phyloP scores from a whole-genome alignment of 2,888 invertebrate genomes.

The Dryococelus australis region DNA sequence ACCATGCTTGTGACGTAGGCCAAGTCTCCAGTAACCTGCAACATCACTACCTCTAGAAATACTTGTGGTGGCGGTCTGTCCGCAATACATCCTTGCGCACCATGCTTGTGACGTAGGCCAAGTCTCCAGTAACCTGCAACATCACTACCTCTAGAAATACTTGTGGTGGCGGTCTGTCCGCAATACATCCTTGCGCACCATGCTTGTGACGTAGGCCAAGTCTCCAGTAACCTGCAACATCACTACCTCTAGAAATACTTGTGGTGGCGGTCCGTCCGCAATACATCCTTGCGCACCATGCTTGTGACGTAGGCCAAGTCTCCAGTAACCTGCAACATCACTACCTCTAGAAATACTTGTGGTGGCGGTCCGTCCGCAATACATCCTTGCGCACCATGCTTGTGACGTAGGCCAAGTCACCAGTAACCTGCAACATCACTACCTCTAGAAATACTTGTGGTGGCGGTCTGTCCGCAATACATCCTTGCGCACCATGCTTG shows the following conservation, averaged over 20 bases:
- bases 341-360: slow-evolving; percentile 67
- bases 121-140: slow-evolving; percentile 70
- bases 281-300: slow-evolving; percentile 95
- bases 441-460: slow-evolving; percentile 71
- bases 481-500: slow-evolving; percentile 95
- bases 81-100: slow-evolving; percentile 94
- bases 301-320: slow-evolving; percentile 89
- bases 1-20: slow-evolving; percentile 94
- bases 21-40: slow-evolving; percentile 73
- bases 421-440: slow-evolving; percentile 61
- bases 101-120: slow-evolving; percentile 91
- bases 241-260: slow-evolving; percentile 61
- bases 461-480: slow-evolving; percentile 93
- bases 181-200: slow-evolving; percentile 95
- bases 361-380: slow-evolving; percentile 90
- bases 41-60: not conserved
- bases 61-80: slow-evolving; percentile 92
- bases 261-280: slow-evolving; percentile 92
- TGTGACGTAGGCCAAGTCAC: slow-evolving; percentile 86
- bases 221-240: slow-evolving; percentile 69
- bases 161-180: slow-evolving; percentile 92
- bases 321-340: slow-evolving; percentile 64
- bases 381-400: slow-evolving; percentile 98
- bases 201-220: slow-evolving; percentile 87
- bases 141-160: slow-evolving; percentile 56